Conservation (phyloP, 2,797 vertebrate species). For the Sphaeramia orbicularis region DNA sequence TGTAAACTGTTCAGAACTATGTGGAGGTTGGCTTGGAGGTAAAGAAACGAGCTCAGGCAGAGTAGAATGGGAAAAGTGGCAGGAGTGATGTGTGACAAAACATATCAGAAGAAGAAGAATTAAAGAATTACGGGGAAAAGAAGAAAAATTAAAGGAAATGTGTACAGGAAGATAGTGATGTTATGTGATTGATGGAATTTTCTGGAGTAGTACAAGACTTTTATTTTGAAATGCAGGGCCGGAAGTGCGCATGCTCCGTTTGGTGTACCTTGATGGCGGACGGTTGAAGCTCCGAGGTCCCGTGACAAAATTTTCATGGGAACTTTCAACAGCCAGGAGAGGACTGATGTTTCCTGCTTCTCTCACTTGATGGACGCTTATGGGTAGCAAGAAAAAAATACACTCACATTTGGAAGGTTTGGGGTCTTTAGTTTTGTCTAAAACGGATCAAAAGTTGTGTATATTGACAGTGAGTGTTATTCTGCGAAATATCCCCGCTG, state of each 20-base stretch:
- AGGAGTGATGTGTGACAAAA: no score
- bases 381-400: slow-evolving; percentile 7
- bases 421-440: not conserved
- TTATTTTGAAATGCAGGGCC: slow-evolving; percentile 43
- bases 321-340: slow-evolving; percentile 71
- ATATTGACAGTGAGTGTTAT: not conserved
- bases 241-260: slow-evolving; percentile 12
- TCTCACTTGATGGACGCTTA: slow-evolving; percentile 27
- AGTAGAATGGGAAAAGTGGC: no score
- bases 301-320: slow-evolving; percentile 83
- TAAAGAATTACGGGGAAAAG: no score
- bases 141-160: no score
- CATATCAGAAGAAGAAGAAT: no score
- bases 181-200: no score
- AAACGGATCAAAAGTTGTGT: slow-evolving; percentile 6
- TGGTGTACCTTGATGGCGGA: accelerated
- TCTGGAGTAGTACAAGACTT: not conserved
- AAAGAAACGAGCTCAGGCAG: no score
- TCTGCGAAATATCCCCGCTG: slow-evolving; percentile 6
- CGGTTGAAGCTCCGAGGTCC: slow-evolving; percentile 54
- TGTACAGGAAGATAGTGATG: no score
- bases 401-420: not conserved
- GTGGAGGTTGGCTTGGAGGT: no score
- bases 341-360: slow-evolving; percentile 76
- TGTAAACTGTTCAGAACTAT: no score